These are phyloP conservation scores for Drosophila elegans DNA, from an alignment of 1,140 invertebrate genomes.

Conservation along the genomic window DNA sequence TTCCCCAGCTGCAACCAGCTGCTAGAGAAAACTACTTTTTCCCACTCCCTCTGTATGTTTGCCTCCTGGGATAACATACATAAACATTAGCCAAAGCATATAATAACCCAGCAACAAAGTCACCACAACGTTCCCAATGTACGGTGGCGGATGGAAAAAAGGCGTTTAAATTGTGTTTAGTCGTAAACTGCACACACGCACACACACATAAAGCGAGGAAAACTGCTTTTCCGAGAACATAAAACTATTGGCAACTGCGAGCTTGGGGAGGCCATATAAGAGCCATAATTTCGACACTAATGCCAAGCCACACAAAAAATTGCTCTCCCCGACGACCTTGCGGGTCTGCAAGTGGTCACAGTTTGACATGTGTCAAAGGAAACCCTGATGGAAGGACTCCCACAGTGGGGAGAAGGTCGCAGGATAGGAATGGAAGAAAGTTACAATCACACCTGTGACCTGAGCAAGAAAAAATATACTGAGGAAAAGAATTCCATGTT, in stretches of 20 bases:
- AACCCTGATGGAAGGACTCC: constrained; percentile 39
- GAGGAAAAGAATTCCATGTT: neutral
- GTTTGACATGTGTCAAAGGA: constrained; percentile 72
- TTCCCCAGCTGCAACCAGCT: constrained; percentile 1
- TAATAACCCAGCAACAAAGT: constrained; percentile 48
- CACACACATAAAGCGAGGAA: constrained; percentile 28
- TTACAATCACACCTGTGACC: constrained; percentile 50
- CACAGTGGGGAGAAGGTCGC: no score
- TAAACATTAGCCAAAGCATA: constrained; percentile 52
- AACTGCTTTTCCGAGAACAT: constrained; percentile 34
- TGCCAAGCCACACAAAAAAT: constrained; percentile 58
- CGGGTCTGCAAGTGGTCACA: constrained; percentile 52
- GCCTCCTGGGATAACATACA: constrained; percentile 46
- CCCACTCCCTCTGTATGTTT: neutral
- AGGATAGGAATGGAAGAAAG: neutral
- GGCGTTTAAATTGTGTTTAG: constrained; percentile 65
- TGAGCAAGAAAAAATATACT: neutral
- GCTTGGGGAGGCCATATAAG: constrained; percentile 45
- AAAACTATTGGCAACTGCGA: constrained; percentile 59
- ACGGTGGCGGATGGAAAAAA: constrained; percentile 18
- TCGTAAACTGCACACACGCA: constrained; percentile 68
- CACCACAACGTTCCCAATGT: constrained; percentile 1
- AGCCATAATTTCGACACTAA: constrained; percentile 72
- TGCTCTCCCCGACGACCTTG: constrained; percentile 53
- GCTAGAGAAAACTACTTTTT: neutral